A percentile compares a stretch with the other conserved stretches of the same genome.
These are phyloP conservation scores for Dugesia japonica DNA, from an alignment of 2,888 invertebrate genomes.

Conservation along the genomic window DNA sequence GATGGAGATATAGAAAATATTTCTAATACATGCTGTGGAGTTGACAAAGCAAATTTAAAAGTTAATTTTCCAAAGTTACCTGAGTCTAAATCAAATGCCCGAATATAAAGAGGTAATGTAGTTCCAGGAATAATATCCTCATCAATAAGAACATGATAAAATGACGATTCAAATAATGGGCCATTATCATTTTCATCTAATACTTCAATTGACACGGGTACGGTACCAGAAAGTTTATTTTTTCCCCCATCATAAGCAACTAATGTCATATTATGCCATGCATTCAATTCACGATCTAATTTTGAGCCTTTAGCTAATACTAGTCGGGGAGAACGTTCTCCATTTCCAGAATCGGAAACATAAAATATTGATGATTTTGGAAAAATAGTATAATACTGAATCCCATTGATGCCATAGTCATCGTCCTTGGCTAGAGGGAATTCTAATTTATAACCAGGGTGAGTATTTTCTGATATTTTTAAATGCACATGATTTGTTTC, in stretches of 20 bases:
- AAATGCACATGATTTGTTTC: background rate
- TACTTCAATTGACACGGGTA: conserved; percentile 1
- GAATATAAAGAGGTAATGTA: background rate
- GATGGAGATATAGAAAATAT: background rate
- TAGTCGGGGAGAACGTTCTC: conserved; percentile 20
- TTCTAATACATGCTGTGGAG: conserved; percentile 6
- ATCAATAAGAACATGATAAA: conserved; percentile 17
- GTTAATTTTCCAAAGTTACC: background rate
- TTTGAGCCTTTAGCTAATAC: background rate
- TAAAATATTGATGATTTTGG: background rate
- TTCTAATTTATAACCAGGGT: background rate
- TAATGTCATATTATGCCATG: conserved; percentile 30
- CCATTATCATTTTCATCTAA: conserved; percentile 23
- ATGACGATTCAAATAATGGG: conserved; percentile 16
- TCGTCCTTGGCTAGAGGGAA: conserved; percentile 24
- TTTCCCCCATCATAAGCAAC: conserved; percentile 21
- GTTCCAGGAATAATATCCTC: conserved; percentile 14
- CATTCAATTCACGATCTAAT: conserved; percentile 23
- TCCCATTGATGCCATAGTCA: conserved; percentile 1
- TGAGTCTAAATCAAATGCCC: conserved; percentile 21
- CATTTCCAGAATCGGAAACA: background rate
- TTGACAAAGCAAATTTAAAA: conserved; percentile 24
- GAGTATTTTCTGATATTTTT: conserved; percentile 25
- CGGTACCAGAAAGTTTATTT: conserved; percentile 13
- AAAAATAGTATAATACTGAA: conserved; percentile 17